A percentile compares a stretch with the other conserved stretches of the same genome.
These are phyloP conservation scores for Saxicola maurus DNA, from an alignment of 2,797 vertebrate genomes.

Conservation along the genomic window DNA sequence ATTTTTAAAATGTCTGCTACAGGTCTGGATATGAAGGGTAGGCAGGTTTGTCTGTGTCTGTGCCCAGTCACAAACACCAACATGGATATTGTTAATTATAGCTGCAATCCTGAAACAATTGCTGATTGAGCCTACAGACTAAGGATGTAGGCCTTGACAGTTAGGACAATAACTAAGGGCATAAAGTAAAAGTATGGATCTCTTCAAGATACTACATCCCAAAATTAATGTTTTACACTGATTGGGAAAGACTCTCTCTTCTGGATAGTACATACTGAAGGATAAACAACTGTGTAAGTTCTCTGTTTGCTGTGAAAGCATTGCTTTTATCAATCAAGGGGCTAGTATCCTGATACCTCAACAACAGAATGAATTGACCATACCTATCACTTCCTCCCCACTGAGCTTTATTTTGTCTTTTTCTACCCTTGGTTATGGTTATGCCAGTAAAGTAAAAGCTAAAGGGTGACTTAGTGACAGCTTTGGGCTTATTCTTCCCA, in stretches of 20 bases:
- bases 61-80: background rate
- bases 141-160: background rate
- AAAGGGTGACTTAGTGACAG: background rate
- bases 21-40: background rate
- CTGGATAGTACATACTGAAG: background rate
- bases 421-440: background rate
- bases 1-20: background rate
- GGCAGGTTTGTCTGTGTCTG: background rate
- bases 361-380: background rate
- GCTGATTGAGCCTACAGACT: background rate
- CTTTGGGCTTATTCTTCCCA: background rate
- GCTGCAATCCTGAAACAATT: background rate
- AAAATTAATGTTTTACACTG: background rate
- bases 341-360: background rate
- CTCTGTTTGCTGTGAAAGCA: background rate
- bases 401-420: background rate
- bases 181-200: background rate
- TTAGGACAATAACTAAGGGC: too few species aligned
- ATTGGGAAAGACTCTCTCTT: background rate
- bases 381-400: accelerated
- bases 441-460: background rate
- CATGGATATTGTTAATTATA: background rate
- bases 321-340: background rate
- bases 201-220: background rate
- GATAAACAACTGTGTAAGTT: background rate